These are phyloP conservation scores for Myopa tessellatipennis DNA, from an alignment of 2,888 invertebrate genomes.

Conservation along the genomic window DNA sequence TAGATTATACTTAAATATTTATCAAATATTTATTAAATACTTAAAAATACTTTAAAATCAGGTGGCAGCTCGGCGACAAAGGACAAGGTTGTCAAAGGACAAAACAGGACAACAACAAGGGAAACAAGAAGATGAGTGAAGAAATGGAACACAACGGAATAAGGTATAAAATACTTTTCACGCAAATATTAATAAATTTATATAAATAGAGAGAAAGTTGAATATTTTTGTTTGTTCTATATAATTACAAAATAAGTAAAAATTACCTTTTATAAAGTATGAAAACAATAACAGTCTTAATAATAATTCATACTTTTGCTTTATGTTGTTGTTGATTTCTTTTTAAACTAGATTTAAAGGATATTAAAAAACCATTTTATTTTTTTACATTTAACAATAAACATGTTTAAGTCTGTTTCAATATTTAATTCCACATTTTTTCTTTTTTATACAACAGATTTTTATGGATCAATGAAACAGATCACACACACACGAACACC, in stretches of 20 bases:
- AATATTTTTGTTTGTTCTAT: not conserved
- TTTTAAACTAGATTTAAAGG: not conserved
- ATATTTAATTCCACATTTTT: slow-evolving; percentile 29
- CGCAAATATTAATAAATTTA: not conserved
- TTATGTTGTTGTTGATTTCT: not conserved
- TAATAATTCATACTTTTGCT: no score
- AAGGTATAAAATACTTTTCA: no score
- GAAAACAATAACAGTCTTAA: no score
- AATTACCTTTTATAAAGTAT: not conserved
- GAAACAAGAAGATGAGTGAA: no score
- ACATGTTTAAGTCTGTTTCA: not conserved
- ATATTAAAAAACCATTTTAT: not conserved
- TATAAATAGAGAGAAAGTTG: not conserved
- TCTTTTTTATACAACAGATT: slow-evolving; percentile 26
- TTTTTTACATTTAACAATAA: slow-evolving; percentile 12
- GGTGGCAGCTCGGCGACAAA: no score
- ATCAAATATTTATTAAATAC: no score
- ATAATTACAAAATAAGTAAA: not conserved
- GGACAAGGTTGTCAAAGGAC: no score
- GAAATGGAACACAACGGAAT: no score
- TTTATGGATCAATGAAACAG: slow-evolving; percentile 17
- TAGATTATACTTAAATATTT: no score
- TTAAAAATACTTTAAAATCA: no score
- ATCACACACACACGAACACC: not conserved
- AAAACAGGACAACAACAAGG: no score